A percentile compares a stretch with the other conserved stretches of the same genome.
phyloP scores from a whole-genome alignment of 64 coral and sea anemone species.

The Montipora efflorescens region DNA sequence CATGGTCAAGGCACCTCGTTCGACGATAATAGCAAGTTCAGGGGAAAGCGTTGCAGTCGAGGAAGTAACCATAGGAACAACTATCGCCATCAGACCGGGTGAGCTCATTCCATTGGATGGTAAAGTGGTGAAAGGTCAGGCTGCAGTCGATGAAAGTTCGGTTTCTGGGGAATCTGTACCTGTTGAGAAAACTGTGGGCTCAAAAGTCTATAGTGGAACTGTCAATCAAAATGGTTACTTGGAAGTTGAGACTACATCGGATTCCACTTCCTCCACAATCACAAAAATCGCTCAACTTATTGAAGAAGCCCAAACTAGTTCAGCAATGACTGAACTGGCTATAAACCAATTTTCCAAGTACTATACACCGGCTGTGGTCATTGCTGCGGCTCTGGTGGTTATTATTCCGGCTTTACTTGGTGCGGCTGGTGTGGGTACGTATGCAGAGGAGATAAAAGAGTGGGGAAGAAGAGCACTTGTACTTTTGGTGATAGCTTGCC shows the following conservation, averaged over 20 bases:
- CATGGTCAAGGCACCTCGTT: constrained; percentile 88
- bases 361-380: constrained; percentile 87
- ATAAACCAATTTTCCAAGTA: constrained; percentile 94
- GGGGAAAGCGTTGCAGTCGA: constrained; percentile 83
- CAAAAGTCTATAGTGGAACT: constrained; percentile 87
- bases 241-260: constrained; percentile 90
- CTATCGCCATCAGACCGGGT: constrained; percentile 92
- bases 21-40: constrained; percentile 79
- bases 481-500: constrained; percentile 80
- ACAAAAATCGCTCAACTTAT: constrained; percentile 84
- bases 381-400: constrained; percentile 75
- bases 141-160: constrained; percentile 93
- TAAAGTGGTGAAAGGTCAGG: constrained; percentile 79
- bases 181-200: constrained; percentile 83
- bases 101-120: constrained; percentile 96
- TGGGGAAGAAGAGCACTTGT: constrained; percentile 88
- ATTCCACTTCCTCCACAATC: constrained; percentile 80
- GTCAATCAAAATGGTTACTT: constrained; percentile 98
- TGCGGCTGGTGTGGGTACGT: constrained; percentile 85
- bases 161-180: constrained; percentile 91
- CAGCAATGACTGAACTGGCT: constrained; percentile 79
- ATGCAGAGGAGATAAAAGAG: constrained; percentile 65
- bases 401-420: constrained; percentile 84
- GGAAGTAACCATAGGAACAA: constrained; percentile 78
- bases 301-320: constrained; percentile 87